These are phyloP conservation scores for Drosophila orena DNA, from an alignment of 1,140 invertebrate species.

Conservation along the genomic window DNA sequence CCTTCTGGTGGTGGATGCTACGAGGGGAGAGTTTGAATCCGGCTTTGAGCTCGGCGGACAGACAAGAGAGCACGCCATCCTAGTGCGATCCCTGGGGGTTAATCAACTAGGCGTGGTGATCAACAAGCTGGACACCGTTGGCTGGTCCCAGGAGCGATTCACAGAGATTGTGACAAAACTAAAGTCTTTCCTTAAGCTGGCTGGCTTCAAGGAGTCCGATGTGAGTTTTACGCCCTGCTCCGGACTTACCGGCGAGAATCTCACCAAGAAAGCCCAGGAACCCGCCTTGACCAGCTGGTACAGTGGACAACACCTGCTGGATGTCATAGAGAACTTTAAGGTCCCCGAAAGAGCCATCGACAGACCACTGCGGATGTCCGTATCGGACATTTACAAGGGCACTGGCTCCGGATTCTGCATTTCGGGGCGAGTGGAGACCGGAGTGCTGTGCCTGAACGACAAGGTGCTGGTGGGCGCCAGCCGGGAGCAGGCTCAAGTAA, in stretches of 20 bases:
- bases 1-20: constrained; percentile 97
- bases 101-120: constrained; percentile 94
- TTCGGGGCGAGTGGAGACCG: constrained; percentile 95
- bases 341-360: constrained; percentile 93
- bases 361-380: constrained; percentile 95
- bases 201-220: constrained; percentile 96
- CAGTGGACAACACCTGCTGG: constrained; percentile 91
- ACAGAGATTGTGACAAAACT: constrained; percentile 94
- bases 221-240: constrained; percentile 97
- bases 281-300: constrained; percentile 93
- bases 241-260: constrained; percentile 97
- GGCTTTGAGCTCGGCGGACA: constrained; percentile 99
- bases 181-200: constrained; percentile 95
- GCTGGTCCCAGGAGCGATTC: constrained; percentile 93
- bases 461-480: constrained; percentile 95
- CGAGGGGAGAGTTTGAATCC: constrained; percentile 98
- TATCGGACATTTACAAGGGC: constrained; percentile 98
- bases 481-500: constrained; percentile 91
- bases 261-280: constrained; percentile 90
- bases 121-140: constrained; percentile 93
- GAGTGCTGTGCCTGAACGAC: constrained; percentile 93
- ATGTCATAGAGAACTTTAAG: constrained; percentile 94
- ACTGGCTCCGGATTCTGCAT: constrained; percentile 94
- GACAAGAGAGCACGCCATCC: constrained; percentile 97
- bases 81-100: constrained; percentile 96